Evolutionary conservation across 2,113 vertebrate species (phyloP).

Genomic region (Saguinus midas): DNA sequence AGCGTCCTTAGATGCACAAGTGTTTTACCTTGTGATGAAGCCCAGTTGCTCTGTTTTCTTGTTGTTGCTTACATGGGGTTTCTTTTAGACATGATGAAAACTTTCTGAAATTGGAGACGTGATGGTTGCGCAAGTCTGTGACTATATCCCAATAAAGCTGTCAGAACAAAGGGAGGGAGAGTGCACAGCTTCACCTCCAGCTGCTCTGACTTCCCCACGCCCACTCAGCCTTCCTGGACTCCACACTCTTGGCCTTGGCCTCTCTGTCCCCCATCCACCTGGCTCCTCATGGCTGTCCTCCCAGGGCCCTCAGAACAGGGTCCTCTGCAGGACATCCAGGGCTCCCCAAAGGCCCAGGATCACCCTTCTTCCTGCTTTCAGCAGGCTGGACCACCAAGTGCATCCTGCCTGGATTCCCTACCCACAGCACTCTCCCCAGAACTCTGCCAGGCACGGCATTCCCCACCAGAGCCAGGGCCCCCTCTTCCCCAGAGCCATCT

Average conservation of each 20-base stretch:
- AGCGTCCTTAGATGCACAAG: neutral
- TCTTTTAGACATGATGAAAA: constrained; percentile 12
- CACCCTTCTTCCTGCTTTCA: neutral
- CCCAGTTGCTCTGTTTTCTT: neutral
- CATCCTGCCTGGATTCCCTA: neutral
- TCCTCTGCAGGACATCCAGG: too few relatives aligned
- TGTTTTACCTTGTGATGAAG: neutral
- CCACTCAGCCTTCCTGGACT: neutral
- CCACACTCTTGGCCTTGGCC: neutral
- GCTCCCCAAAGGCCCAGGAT: too few relatives aligned
- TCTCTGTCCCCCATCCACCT: neutral
- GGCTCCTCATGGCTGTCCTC: neutral
- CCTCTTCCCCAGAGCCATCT: neutral
- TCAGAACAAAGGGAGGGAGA: neutral
- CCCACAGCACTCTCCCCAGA: neutral
- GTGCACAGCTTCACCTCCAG: neutral
- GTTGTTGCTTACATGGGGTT: neutral
- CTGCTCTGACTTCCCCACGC: neutral
- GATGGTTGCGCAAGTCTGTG: neutral
- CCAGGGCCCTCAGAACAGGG: neutral
- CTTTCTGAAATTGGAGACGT: neutral
- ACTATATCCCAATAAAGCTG: neutral
- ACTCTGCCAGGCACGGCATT: neutral
- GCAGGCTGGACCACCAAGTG: neutral
- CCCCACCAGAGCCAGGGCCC: neutral